Base-by-base conservation (phyloP, 1,140 invertebrate genomes). In the Cryptotermes secundus region DNA sequence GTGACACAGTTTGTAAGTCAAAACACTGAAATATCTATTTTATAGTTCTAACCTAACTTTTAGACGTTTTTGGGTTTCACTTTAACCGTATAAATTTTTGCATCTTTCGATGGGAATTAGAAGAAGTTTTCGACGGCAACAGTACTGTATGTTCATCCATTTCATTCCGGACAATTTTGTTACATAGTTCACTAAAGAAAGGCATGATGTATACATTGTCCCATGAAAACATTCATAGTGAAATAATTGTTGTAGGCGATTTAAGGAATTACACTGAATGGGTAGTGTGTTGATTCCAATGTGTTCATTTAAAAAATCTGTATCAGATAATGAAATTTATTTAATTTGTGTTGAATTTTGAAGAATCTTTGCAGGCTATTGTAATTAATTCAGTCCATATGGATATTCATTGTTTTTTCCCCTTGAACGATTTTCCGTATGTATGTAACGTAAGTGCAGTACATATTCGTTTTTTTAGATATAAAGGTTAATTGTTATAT, bases 41-140 rank as follows among this genome's bases (percentile, higher is more conserved):
- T n/a, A n/a, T n/a, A 12, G 59, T 72, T 72, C 59, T 72, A 72
- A 72, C 59, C 59, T 72, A 72, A 72, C 59, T 72, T 72, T 10
- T 72, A 72, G 59, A n/a, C 59, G 31, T 1, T 59, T 7, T n/a
- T 31, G 59, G 19, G 31, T 72, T 72, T 72, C 59, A 72, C 26
- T 7, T 38, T 49, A 49, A 3, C 45, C 22, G 45, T 49, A 72
- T 31, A 72, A 7, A 72, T 72, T 16, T n/a, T 72, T 72, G 59
- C n/a, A 31, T 12, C 45, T 16, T 26, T 6, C 7, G 4, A 31
- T 72, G 26, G n/a, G 59, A 72, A n/a, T 26, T 72, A 31, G 31
- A 72, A 26, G 26, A 72, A n/a, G n/a, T 72, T 26, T 72, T 4
- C 59, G 26, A n/a, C 22, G 22, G 59, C 10, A 12, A 31, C n/a